Evolutionary conservation across 2,797 vertebrate species (phyloP), one percentile per base, ranked within the genome.

Genomic region (Distichodus sexfasciatus): DNA sequence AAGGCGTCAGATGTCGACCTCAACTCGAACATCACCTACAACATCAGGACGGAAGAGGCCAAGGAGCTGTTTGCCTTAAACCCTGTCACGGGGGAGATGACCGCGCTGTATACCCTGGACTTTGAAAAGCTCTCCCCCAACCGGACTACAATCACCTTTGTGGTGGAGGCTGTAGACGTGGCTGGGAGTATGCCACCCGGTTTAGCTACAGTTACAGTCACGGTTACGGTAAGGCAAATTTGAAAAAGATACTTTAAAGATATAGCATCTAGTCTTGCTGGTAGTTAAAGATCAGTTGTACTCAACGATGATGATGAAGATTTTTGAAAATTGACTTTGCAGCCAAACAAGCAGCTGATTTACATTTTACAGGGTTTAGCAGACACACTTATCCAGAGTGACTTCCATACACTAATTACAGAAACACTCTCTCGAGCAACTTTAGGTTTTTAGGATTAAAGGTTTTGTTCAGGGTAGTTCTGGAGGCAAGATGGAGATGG

Each of bases 131-230:
- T 97, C 74, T 74, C 75, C 9, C 85, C 89, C 28, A 76, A 88
- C 0, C 90, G 91, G 12, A 90, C 91, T 23, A 88, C 83, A 0
- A 94, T 93, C 81, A 94, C 90, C 0, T 97, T 98, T 79, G 88
- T 93, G 0, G 94, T 98, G 26, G 96, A 99, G 81, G 96, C 96
- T 40, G 83, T 90, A 0, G 94, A 97, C 62, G 79, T 81, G 12
- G 77, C 89, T 15, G 95, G 95, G 68, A 92, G 82, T 3, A 98
- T 98, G 96, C 96, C 96, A 24, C 95, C 96, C 0, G 96, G 96
- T 19, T 86, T 95, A 2, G 92, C 96, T 9, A 93, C 94, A 0
- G 94, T 98, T 68, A 94, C 93, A 0, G 91, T 99, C 66, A 92
- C 87, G 63, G 88, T 99, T 61, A 90, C 87, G 91, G 97, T 98